A percentile compares a stretch with the other conserved stretches of the same genome.
These are phyloP conservation scores for Hycleus cichorii DNA, from an alignment of 1,140 invertebrate genomes.

Conservation along the genomic window DNA sequence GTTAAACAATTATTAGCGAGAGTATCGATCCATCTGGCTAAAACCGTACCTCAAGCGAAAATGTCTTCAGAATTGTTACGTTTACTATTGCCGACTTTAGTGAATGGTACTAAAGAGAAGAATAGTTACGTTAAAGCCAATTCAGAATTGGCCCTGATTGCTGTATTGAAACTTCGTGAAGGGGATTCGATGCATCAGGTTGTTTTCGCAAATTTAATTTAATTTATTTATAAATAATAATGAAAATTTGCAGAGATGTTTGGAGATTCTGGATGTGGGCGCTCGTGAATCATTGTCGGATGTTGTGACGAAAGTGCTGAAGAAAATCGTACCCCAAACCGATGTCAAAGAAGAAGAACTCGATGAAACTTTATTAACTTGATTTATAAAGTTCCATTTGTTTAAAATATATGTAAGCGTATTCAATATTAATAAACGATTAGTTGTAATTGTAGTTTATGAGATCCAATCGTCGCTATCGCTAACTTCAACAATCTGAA, in stretches of 20 bases:
- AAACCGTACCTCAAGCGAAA: slow-evolving; percentile 49
- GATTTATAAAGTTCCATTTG: slow-evolving; percentile 37
- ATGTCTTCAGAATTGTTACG: slow-evolving; percentile 68
- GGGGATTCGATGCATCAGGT: slow-evolving; percentile 72
- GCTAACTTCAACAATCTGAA: slow-evolving; percentile 22
- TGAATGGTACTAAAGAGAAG: slow-evolving; percentile 97
- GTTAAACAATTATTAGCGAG: slow-evolving; percentile 87
- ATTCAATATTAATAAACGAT: too few relatives aligned
- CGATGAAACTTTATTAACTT: slow-evolving; percentile 82
- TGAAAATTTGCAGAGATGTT: slow-evolving; percentile 52
- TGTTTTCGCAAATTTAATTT: slow-evolving; percentile 18
- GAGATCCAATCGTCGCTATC: slow-evolving; percentile 11
- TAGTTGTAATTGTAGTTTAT: too few relatives aligned
- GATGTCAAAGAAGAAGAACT: slow-evolving; percentile 83
- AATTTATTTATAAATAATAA: background rate
- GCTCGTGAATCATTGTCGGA: slow-evolving; percentile 82
- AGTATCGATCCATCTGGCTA: slow-evolving; percentile 65
- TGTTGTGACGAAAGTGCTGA: slow-evolving; percentile 76
- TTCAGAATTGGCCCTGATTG: slow-evolving; percentile 84
- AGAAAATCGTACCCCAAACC: slow-evolving; percentile 63
- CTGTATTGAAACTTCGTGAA: slow-evolving; percentile 70
- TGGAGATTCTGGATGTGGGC: slow-evolving; percentile 71
- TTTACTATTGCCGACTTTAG: slow-evolving; percentile 76
- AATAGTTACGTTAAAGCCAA: slow-evolving; percentile 90
- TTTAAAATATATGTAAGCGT: too few relatives aligned